These are phyloP conservation scores for Odontomyia ornata DNA, from an alignment of 2,888 invertebrate species.

Conservation along the genomic window DNA sequence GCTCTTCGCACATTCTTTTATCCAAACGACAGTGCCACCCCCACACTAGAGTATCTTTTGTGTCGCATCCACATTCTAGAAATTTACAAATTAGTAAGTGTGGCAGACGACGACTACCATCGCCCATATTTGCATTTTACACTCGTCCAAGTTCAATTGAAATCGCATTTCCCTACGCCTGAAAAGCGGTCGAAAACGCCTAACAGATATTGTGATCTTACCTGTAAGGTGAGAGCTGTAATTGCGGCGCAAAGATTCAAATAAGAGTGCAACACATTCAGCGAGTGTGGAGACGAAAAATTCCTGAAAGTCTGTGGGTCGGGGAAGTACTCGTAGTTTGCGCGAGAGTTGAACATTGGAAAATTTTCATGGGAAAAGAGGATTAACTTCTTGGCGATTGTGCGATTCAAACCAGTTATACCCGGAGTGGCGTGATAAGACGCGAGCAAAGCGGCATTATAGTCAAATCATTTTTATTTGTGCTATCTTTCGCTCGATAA, in stretches of 20 bases:
- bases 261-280: not conserved
- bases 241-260: not conserved
- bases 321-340: too few species aligned
- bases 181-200: slow-evolving; percentile 6
- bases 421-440: slow-evolving; percentile 23
- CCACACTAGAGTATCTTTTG: not conserved
- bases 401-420: slow-evolving; percentile 1
- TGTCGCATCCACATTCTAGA: slow-evolving; percentile 19
- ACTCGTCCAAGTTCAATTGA: not conserved
- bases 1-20: not conserved
- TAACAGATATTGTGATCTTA: not conserved
- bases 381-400: not conserved
- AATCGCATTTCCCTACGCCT: not conserved
- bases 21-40: not conserved
- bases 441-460: not conserved
- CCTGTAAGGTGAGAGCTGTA: slow-evolving; percentile 11
- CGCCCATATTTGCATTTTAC: not conserved
- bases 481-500: not conserved
- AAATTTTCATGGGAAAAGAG: too few species aligned
- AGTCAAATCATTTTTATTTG: not conserved
- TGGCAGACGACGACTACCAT: not conserved
- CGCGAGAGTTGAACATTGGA: too few species aligned
- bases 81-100: slow-evolving; percentile 1
- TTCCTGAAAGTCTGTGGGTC: not conserved
- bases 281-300: slow-evolving; percentile 12